phyloP scores from a whole-genome alignment of 2,797 vertebrate species.

The Molothrus ater region DNA sequence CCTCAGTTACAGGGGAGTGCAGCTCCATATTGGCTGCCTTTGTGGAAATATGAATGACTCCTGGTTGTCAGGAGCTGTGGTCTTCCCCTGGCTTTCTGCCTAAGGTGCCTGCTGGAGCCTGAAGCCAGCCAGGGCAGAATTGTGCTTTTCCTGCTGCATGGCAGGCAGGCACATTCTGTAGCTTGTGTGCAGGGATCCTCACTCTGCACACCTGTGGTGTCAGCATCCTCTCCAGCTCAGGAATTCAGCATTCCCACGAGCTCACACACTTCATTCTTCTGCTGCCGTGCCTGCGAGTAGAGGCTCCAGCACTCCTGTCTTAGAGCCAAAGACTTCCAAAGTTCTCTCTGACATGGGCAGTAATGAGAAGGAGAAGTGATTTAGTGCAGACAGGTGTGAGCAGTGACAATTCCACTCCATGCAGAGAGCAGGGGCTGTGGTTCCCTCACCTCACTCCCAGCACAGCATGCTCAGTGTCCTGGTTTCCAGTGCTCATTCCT shows the following conservation, averaged over 20 bases:
- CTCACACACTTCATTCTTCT: not conserved
- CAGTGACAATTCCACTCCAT: not conserved
- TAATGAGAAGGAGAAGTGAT: not conserved
- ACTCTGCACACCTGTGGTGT: rapidly evolving
- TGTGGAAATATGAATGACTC: not conserved
- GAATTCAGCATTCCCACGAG: not conserved
- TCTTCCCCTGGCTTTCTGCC: not conserved
- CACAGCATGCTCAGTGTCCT: not conserved
- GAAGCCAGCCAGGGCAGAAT: not conserved
- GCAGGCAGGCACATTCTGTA: not conserved
- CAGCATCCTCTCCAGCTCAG: not conserved
- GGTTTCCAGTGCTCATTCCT: too few relatives aligned
- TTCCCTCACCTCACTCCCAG: not conserved
- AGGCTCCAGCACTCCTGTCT: not conserved
- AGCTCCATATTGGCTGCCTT: not conserved
- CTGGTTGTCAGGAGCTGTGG: not conserved
- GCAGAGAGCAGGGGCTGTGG: not conserved
- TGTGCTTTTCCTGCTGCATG: not conserved
- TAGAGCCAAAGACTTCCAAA: not conserved
- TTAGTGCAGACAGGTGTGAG: not conserved
- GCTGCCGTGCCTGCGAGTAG: not conserved
- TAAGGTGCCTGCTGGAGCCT: not conserved
- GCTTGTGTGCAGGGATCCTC: not conserved
- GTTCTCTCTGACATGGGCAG: not conserved
- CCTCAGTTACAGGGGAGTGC: not conserved